Conservation (phyloP, 1,140 invertebrate genomes). For the Drosophila orosa region DNA sequence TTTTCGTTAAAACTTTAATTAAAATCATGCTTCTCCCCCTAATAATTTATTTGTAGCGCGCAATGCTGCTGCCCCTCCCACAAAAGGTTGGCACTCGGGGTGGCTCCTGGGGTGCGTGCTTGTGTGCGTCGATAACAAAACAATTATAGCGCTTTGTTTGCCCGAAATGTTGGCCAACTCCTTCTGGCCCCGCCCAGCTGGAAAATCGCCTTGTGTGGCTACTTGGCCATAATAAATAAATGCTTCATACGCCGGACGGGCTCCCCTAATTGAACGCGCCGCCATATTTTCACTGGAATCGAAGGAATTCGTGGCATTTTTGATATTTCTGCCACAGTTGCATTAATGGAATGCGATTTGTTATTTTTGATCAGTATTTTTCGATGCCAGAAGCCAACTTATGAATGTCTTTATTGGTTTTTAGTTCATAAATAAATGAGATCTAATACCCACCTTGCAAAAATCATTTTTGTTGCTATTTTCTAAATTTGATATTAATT, state of each 20-base stretch:
- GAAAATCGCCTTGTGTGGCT: conserved; percentile 12
- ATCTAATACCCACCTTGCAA: not conserved
- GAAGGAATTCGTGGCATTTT: conserved; percentile 30
- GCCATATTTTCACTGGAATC: conserved; percentile 41
- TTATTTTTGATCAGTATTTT: conserved; percentile 5
- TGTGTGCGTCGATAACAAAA: conserved; percentile 75
- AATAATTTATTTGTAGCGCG: conserved; percentile 77
- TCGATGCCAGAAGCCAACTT: not conserved
- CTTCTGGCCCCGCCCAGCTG: conserved; percentile 1
- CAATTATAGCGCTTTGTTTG: conserved; percentile 77
- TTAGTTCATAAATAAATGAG: not conserved
- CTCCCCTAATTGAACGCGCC: conserved; percentile 72
- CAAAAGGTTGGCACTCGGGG: conserved; percentile 1
- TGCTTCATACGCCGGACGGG: conserved; percentile 37
- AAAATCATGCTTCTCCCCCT: conserved; percentile 75
- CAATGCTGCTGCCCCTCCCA: conserved; percentile 18
- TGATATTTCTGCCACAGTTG: conserved; percentile 28
- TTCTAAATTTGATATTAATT: not conserved
- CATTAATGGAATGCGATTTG: conserved; percentile 4
- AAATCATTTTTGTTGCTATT: not conserved
- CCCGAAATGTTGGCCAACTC: conserved; percentile 46
- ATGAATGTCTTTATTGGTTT: conserved; percentile 1
- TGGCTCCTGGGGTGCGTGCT: conserved; percentile 12
- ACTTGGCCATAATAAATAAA: conserved; percentile 66
- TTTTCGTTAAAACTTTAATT: conserved; percentile 82